Evolutionary conservation across 1,140 invertebrate genomes (phyloP), one percentile per base, ranked within the genome.

Genomic region (Aphidius ervi): DNA sequence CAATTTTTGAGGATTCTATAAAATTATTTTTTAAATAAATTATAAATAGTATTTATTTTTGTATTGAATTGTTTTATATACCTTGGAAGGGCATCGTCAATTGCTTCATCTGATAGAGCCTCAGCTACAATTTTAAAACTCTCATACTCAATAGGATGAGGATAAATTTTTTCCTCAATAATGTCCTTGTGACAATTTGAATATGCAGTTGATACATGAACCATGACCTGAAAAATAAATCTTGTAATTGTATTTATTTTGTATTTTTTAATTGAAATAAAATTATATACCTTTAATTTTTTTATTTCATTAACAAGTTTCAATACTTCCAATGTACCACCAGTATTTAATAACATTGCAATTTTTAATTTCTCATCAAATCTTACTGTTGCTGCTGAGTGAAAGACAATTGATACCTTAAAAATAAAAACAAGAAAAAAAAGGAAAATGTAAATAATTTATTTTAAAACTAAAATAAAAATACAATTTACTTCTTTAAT

Each of bases 151-250:
- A 86, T 76, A 1, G 86, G 81, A 59, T 85, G 83, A 42, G 84
- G 82, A 73, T 94, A 94, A 43, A 94, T 85, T 54, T 79, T 74
- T 75, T 89, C 87, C 4, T 84, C 81, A 56, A 87, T 82, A 56
- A 77, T 73, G 9, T 73, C 63, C 16, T 78, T 67, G 65, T 85
- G 78, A 70, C 87, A 89, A 69, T 88, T 85, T 6, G 86, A 83
- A 68, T 88, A 90, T 0, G 86, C 86, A 0, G 88, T 90, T 0
- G 88, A 90, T 5, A 88, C 84, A 66, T 88, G 85, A 8, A 88
- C 77, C n/a, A 87, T 73, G 39, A 82, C 78, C 82, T 86, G 70
- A 16, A 16, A 16, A 16, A 16, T 16, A 16, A 16, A 16, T 16
- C 1, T 16, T 16, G 1, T 16, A 16, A 1, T 0, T 16, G 16